These are phyloP conservation scores for Polylopha cassiicola DNA, from an alignment of 2,888 invertebrate species.

Conservation along the genomic window DNA sequence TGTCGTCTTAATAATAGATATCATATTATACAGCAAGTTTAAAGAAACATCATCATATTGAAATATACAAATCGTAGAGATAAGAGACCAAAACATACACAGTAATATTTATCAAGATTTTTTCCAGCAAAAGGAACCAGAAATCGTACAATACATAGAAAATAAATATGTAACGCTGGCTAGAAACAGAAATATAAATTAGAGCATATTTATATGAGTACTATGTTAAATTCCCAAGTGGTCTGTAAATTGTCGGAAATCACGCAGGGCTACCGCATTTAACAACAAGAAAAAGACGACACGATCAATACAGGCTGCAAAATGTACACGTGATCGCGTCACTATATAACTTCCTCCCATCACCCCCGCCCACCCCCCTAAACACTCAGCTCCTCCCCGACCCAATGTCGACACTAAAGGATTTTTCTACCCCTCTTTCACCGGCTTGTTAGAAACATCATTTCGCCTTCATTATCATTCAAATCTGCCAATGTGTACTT, in stretches of 20 bases:
- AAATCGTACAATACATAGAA: no score
- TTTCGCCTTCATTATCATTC: slow-evolving; percentile 21
- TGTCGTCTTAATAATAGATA: no score
- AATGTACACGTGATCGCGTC: slow-evolving; percentile 76
- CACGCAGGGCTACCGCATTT: slow-evolving; percentile 52
- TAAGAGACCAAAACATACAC: no score
- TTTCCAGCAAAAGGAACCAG: no score
- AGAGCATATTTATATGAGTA: slow-evolving; percentile 3
- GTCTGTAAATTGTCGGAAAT: slow-evolving; percentile 30
- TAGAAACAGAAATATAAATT: slow-evolving; percentile 4
- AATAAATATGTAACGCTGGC: no score
- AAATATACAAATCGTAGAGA: no score
- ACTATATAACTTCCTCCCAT: slow-evolving; percentile 73
- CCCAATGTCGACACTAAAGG: slow-evolving; percentile 61
- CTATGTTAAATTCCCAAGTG: slow-evolving; percentile 6
- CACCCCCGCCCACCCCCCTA: slow-evolving; percentile 61
- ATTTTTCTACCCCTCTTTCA: slow-evolving; percentile 50
- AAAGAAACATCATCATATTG: no score
- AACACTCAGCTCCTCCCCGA: slow-evolving; percentile 57
- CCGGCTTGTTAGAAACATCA: slow-evolving; percentile 39
- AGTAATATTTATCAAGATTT: no score
- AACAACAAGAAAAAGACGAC: slow-evolving; percentile 61
- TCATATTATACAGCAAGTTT: no score
- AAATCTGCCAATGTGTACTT: no score
- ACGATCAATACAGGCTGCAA: slow-evolving; percentile 75